Conservation (phyloP, 2,888 invertebrate genomes). For the Orthosia gothica region DNA sequence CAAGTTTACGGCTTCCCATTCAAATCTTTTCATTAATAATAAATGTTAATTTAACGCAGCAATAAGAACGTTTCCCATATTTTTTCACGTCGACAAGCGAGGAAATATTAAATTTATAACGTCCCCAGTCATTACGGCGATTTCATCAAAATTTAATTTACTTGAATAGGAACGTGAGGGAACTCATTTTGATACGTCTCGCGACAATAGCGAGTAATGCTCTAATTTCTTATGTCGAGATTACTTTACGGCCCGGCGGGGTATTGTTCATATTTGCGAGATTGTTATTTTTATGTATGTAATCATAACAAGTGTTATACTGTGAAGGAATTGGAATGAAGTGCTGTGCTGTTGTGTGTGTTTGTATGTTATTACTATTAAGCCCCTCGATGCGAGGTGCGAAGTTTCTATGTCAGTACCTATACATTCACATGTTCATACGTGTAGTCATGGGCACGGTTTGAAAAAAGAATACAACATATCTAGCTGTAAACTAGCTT, state of each 20-base stretch:
- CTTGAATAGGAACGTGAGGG: constrained; percentile 69
- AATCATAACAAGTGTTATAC: constrained; percentile 48
- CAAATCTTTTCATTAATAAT: constrained; percentile 64
- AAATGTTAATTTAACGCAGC: constrained; percentile 73
- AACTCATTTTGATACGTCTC: constrained; percentile 61
- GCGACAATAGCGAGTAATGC: constrained; percentile 62
- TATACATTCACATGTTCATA: too few relatives aligned
- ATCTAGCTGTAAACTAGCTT: background rate
- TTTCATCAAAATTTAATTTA: constrained; percentile 77
- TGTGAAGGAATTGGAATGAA: constrained; percentile 32
- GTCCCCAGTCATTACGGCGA: constrained; percentile 71
- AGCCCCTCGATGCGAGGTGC: constrained; percentile 25
- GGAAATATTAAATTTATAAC: constrained; percentile 72
- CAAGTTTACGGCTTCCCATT: constrained; percentile 55
- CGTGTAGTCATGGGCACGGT: background rate
- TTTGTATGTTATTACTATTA: constrained; percentile 46
- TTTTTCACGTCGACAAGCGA: constrained; percentile 66
- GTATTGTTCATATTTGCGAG: constrained; percentile 61
- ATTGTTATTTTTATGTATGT: constrained; percentile 59
- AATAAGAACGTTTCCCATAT: constrained; percentile 71
- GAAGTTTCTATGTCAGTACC: constrained; percentile 21
- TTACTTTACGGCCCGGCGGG: constrained; percentile 59
- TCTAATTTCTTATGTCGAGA: constrained; percentile 65
- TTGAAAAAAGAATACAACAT: background rate
- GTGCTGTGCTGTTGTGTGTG: constrained; percentile 12